phyloP scores from a whole-genome alignment of 2,113 vertebrate species.

The Chamaetylas fuelleborni region DNA sequence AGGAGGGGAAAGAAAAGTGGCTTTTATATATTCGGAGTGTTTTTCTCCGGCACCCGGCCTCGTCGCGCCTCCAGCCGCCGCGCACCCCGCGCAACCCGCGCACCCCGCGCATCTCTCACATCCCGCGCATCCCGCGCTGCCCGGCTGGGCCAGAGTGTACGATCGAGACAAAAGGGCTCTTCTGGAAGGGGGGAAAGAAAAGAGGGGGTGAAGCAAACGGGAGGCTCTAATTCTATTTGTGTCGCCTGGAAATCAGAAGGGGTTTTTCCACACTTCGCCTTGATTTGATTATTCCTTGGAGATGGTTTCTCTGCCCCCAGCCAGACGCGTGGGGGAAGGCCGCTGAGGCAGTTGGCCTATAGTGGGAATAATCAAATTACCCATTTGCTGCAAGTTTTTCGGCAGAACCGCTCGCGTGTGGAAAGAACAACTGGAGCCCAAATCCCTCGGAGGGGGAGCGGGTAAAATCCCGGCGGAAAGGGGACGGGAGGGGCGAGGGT shows the following conservation, averaged over 20 bases:
- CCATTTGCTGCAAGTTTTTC: conserved; percentile 94
- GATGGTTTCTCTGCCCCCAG: conserved; percentile 82
- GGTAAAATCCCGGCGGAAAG: not conserved
- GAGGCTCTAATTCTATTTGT: conserved; percentile 96
- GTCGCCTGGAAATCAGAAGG: conserved; percentile 94
- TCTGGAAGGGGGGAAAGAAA: conserved; percentile 59
- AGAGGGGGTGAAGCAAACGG: conserved; percentile 52
- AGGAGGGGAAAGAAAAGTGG: conserved; percentile 67
- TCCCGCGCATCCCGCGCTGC: conserved; percentile 40
- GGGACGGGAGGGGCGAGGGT: not conserved
- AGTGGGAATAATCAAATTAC: conserved; percentile 97
- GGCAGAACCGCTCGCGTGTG: conserved; percentile 88
- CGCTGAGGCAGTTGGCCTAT: conserved; percentile 95
- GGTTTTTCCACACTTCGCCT: conserved; percentile 92
- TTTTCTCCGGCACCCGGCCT: not conserved
- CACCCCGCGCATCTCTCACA: conserved; percentile 14
- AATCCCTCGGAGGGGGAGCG: conserved; percentile 53
- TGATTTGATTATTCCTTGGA: conserved; percentile 98
- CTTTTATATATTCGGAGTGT: conserved; percentile 59
- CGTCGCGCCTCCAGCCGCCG: not conserved
- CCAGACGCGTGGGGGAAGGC: conserved; percentile 98
- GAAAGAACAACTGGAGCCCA: conserved; percentile 87
- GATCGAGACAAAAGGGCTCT: conserved; percentile 81
- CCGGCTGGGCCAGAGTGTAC: conserved; percentile 76
- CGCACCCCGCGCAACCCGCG: not conserved